Evolutionary conservation across 2,888 invertebrate species (phyloP), one percentile per base, ranked within the genome.

Genomic region (Seira musarum): DNA sequence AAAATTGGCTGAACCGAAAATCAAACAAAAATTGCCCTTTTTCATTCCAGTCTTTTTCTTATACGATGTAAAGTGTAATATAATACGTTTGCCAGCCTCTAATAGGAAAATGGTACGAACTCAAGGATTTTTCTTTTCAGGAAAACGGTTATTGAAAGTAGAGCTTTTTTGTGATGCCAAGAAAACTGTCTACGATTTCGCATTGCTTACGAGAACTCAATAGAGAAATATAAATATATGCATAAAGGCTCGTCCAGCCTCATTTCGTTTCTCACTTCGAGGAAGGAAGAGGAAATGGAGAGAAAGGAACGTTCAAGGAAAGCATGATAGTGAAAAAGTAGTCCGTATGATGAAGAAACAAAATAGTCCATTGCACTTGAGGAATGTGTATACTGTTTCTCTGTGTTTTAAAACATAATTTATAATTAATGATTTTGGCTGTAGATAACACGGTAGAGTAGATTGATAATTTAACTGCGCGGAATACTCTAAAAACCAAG

Each of bases 291-390:
- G 35, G 40, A 17, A 19, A 22, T 5, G 2, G 40, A 40, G 40
- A 40, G 40, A 8, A 19, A 19, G n/a, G 19, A 10, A 49, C 53
- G 17, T 35, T 66, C 25, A 66, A 40, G 13, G 66, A 21, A 25
- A 8, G 68, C 68, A 49, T 49, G 49, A 21, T 49, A 68, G 40
- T 68, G 68, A 68, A 68, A 68, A 68, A 68, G 68, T 68, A 49
- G n/a, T 49, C 68, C 68, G 49, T 46, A 68, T 46, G 68, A 49
- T 49, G 5, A 49, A 68, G 68, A 21, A 46, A 57, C 6, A 66
- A 66, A 40, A 25, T 21, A n/a, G n/a, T n/a, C n/a, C n/a, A n/a
- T n/a, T n/a, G n/a, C n/a, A n/a, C n/a, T n/a, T n/a, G n/a, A n/a
- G n/a, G n/a, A n/a, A n/a, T n/a, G n/a, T n/a, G n/a, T n/a, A n/a